Percentiles rank a stretch among this genome's conserved stretches.
These are phyloP conservation scores for Sebastiscus tertius DNA, from an alignment of 2,797 vertebrate genomes.

Conservation along the genomic window DNA sequence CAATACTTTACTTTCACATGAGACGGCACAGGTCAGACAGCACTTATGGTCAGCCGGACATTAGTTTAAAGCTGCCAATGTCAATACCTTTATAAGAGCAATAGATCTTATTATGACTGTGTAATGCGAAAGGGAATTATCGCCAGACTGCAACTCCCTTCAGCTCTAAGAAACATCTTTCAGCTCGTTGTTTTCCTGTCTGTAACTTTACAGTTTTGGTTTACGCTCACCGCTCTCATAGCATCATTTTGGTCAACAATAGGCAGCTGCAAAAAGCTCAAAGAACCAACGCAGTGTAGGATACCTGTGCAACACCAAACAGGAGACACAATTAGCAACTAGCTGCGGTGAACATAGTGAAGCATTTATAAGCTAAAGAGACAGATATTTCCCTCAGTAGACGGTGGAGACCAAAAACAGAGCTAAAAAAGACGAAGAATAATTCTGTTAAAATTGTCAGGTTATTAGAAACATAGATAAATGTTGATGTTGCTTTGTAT, in stretches of 20 bases:
- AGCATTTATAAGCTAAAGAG: neutral
- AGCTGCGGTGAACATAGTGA: neutral
- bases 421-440: neutral
- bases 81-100: conserved; percentile 11
- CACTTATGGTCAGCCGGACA: conserved; percentile 23
- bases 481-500: neutral
- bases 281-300: neutral
- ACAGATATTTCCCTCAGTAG: neutral
- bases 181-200: neutral
- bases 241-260: neutral
- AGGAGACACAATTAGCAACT: neutral
- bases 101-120: neutral
- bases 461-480: neutral
- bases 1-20: conserved; percentile 3
- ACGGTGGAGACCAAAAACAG: neutral
- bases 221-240: neutral
- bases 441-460: neutral
- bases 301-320: neutral
- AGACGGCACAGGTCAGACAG: neutral
- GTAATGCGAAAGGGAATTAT: conserved; percentile 2
- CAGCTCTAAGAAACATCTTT: neutral
- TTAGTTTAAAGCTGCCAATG: conserved; percentile 15
- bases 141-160: neutral
- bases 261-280: neutral
- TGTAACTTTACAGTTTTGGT: neutral